Percentiles rank a stretch among this genome's conserved stretches.
Evolutionary conservation across 2,888 invertebrate species (phyloP).

Genomic region (Nomada flava): DNA sequence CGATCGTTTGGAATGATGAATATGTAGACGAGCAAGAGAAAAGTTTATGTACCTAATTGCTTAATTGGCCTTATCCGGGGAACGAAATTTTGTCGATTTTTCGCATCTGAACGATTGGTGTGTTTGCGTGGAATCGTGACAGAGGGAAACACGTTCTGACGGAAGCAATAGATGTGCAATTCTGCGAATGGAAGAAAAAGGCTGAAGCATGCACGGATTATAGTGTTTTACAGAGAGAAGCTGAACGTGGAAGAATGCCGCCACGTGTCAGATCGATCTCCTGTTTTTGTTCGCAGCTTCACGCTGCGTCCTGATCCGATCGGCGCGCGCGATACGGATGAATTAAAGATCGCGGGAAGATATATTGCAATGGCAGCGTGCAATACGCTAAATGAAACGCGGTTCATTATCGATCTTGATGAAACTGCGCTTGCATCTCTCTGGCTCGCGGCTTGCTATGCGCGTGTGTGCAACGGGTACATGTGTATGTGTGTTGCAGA

Average conservation of each 20-base stretch:
- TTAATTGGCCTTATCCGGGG: not conserved
- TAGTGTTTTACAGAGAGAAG: slow-evolving; percentile 28
- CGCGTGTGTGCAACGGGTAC: not conserved
- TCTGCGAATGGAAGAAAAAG: slow-evolving; percentile 44
- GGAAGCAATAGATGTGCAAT: slow-evolving; percentile 42
- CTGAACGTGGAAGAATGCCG: slow-evolving; percentile 59
- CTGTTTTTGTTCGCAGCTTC: slow-evolving; percentile 58
- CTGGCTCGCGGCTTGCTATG: slow-evolving; percentile 41
- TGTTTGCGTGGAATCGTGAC: not conserved
- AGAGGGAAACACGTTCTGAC: not conserved
- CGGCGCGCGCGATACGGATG: slow-evolving; percentile 61
- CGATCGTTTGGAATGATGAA: not conserved
- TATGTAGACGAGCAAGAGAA: not conserved
- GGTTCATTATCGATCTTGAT: slow-evolving; percentile 71
- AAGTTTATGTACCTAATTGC: not conserved
- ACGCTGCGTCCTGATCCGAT: slow-evolving; percentile 51
- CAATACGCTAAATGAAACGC: slow-evolving; percentile 64
- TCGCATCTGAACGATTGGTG: not conserved
- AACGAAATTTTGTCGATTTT: not conserved
- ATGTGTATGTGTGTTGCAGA: slow-evolving; percentile 31
- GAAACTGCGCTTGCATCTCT: slow-evolving; percentile 65
- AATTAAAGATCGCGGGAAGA: slow-evolving; percentile 69
- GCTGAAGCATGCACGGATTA: slow-evolving; percentile 16
- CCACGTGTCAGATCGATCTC: slow-evolving; percentile 59
- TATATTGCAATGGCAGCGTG: slow-evolving; percentile 54